Base-by-base conservation (phyloP, 2,888 invertebrate genomes). In the Drosophila cognata region DNA sequence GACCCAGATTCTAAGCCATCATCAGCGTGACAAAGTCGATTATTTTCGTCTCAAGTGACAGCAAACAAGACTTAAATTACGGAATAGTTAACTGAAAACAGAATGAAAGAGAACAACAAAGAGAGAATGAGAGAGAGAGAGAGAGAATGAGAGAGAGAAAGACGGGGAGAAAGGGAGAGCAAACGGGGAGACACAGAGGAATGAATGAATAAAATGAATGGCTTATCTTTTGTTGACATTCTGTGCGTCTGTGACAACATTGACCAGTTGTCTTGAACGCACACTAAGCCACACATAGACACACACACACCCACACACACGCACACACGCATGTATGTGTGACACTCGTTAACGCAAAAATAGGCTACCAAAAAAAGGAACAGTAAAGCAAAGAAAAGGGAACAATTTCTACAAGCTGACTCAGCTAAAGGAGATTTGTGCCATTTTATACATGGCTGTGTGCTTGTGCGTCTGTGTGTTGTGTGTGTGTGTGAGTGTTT, bases 211-310 rank as follows among this genome's bases (percentile, higher is more conserved):
- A 83, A 86, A 86, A 86, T 88, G 90, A 90, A 90, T 87, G 87
- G 90, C 87, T 90, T 87, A 90, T 87, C 87, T 88, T 89, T 81
- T 90, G 90, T 87, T 87, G 90, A 90, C 90, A 87, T 87, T 86
- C 90, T 63, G 43, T 61, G 43, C 55, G 87, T 90, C 89, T 90
- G 87, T 74, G 81, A 89, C 89, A 87, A 90, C 90, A 89, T 90
- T 90, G 87, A 90, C 90, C 90, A 86, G 87, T 88, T 74, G 76
- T 85, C 77, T 74, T 78, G 50, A 58, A 61, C 63, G 61, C 66
- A 50, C 62, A 50, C 60, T 46, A 35, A 55, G 61, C 62, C 53
- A 55, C 60, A 52, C 48, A 57, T 21, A 52, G 61, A 53, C 31
- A 33, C 55, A 50, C 31, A 46, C 51, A 31, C 52, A 18, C 48